Base-by-base conservation (phyloP, 2,888 invertebrate species). In the Leucophenga maculata region DNA sequence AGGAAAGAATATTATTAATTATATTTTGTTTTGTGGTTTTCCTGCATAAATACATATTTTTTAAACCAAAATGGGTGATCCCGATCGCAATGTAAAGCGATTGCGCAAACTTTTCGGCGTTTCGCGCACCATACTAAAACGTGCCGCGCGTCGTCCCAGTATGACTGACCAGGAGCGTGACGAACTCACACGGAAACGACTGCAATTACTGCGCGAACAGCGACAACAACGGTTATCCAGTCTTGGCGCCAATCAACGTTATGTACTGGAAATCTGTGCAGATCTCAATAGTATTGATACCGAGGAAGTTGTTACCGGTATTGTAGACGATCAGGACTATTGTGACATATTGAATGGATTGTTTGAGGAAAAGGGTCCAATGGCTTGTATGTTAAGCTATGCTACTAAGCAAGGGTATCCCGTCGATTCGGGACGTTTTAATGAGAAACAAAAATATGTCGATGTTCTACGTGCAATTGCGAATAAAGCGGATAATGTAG, bases 221-320 rank as follows among this genome's bases (percentile, higher is more conserved):
- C 80, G 88, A 8, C 82, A 83, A 11, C 77, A 80, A 67, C 78
- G 88, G 20, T 68, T 84, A 1, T 79, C 81, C n/a, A 74, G 77
- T 4, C 68, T 88, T 16, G 84, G 79, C 16, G 78, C 85, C 11
- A 85, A 83, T 72, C 93, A 94, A 82, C 90, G 92, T 72, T 93
- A 92, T 85, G 87, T 95, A 1, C 87, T 95, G 72, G 93, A 93
- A 78, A 91, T 92, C 83, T 92, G 92, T 39, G 92, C 93, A 9
- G 88, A 90, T 66, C 93, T 94, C 72, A 92, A 93, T 71, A 90
- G 93, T 6, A 89, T 92, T 67, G 95, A 95, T 83, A 90, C 91
- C 20, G 92, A 93, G 67, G 87, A 90, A 73, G 91, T 93, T 71
- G 87, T 94, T 9, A 94, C 94, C 69, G 94, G 94, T 65, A 90